Evolutionary conservation across 2,888 invertebrate genomes (phyloP).

Genomic region (Bugulina stolonifera): DNA sequence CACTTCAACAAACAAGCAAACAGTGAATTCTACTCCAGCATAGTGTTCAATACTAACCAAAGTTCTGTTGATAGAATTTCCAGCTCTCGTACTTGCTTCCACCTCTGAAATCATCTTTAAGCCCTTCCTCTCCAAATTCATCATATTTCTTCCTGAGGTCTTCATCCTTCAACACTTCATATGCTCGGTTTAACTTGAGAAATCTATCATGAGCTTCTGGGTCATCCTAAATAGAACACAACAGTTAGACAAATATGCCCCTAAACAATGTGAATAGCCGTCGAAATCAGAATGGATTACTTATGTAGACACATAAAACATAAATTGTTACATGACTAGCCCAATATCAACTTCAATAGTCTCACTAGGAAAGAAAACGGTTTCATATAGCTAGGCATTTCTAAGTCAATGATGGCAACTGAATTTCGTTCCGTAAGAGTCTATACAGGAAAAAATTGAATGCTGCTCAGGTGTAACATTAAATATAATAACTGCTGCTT

Average conservation of each 20-base stretch:
- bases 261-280: no score
- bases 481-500: conserved; percentile 29
- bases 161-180: conserved; percentile 79
- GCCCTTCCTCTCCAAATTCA: conserved; percentile 68
- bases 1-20: not conserved
- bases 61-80: conserved; percentile 71
- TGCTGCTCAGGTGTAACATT: no score
- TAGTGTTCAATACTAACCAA: conserved; percentile 58
- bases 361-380: no score
- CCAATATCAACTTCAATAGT: no score
- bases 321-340: no score
- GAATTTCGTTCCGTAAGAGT: no score
- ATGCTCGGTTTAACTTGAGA: conserved; percentile 72
- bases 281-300: no score
- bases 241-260: no score
- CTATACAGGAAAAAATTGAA: no score
- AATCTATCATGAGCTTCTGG: conserved; percentile 70
- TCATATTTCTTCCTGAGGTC: conserved; percentile 73
- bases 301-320: no score
- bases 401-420: no score
- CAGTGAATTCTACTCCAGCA: not conserved
- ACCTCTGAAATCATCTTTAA: conserved; percentile 59
- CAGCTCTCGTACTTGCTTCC: conserved; percentile 71
- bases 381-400: no score
- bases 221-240: conserved; percentile 61